These are phyloP conservation scores for Abramis brama DNA, from an alignment of 2,113 vertebrate genomes.

Conservation along the genomic window DNA sequence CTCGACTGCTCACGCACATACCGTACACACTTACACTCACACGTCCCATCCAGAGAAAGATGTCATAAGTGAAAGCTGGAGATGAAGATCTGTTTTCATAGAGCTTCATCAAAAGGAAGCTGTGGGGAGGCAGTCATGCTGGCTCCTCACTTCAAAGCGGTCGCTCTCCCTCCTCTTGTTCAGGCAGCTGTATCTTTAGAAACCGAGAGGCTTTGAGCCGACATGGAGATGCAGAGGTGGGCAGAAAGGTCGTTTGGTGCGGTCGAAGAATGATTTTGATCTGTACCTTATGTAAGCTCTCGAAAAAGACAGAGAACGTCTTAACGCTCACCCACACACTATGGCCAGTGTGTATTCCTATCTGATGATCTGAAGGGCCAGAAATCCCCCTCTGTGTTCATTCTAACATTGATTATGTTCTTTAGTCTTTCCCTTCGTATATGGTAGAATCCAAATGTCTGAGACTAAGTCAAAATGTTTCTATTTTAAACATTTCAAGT, in stretches of 20 bases:
- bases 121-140: slow-evolving; percentile 3
- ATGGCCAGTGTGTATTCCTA: slow-evolving; percentile 12
- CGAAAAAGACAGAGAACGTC: slow-evolving; percentile 42
- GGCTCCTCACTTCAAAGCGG: slow-evolving; percentile 40
- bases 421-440: neutral
- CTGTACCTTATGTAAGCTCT: slow-evolving; percentile 57
- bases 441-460: neutral
- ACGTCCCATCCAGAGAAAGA: neutral
- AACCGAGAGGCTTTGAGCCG: slow-evolving; percentile 41
- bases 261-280: slow-evolving; percentile 54
- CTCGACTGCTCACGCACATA: neutral
- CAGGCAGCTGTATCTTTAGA: slow-evolving; percentile 43
- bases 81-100: slow-evolving; percentile 37
- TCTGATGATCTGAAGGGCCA: neutral
- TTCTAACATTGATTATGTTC: neutral
- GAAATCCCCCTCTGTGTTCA: neutral
- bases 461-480: neutral
- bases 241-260: slow-evolving; percentile 46
- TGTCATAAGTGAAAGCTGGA: slow-evolving; percentile 22
- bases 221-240: slow-evolving; percentile 38
- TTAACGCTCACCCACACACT: slow-evolving; percentile 45
- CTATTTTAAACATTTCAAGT: neutral
- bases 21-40: neutral
- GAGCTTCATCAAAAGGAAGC: slow-evolving; percentile 7
- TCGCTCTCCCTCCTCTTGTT: slow-evolving; percentile 14